Base-by-base conservation (phyloP, 2,113 vertebrate species). In the Arizona elegans region DNA sequence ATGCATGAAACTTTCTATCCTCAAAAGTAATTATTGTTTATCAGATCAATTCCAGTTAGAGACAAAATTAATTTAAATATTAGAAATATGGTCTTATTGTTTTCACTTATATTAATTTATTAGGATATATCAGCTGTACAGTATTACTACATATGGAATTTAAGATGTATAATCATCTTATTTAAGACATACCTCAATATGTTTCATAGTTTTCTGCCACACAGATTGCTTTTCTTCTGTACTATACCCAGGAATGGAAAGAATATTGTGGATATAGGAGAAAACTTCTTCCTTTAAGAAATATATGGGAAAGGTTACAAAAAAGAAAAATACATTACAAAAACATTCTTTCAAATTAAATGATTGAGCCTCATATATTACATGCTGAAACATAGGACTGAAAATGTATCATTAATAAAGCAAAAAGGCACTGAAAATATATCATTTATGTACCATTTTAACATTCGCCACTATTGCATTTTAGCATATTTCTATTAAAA, bases 251-350 rank as follows among this genome's bases (percentile, higher is more conserved):
- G 99, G 98, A 96, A 99, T 98, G 47, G 99, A 99, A 90, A 99
- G 97, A 93, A 99, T 98, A 93, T 99, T 99, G 96, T 99, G 99
- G 94, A 99, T 98, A 85, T 99, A 99, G 96, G 97, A 99, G 97
- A 99, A 99, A 95, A 99, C 97, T 93, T 99, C 99, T 93, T 98
- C 98, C 99, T 99, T 96, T 54, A 95, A 92, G 90, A 38, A 97
- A 96, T 95, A 94, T 12, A 87, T 54, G 33, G 26, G 15, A 92
- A 94, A 89, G 4, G 8, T 65, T 33, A 0, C 38, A 5, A 62
- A 3, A 23, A 5, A 5, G 58, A 3, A 26, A 5, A 91, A n/a
- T 33, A 47, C 7, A 90, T 21, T 47, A 90, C 24, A 33, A 15
- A 26, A 59, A 56, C 33, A 59, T 29, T 90, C 9, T 5, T 15